These are phyloP conservation scores for Hapalemur alaotrensis DNA, from an alignment of 2,797 vertebrate species.

Conservation along the genomic window DNA sequence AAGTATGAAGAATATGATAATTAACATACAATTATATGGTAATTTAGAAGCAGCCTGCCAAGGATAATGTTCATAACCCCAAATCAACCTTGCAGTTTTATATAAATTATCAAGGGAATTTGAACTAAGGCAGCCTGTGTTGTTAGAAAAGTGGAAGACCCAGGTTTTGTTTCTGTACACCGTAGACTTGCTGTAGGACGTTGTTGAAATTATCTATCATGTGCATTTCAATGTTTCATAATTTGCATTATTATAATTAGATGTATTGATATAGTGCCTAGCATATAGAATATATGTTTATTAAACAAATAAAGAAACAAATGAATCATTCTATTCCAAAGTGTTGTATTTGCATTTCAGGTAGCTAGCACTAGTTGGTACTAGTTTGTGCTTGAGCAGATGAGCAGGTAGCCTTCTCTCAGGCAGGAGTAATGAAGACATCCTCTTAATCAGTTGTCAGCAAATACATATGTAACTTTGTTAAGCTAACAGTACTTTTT, in stretches of 20 bases:
- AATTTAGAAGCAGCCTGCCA: conserved; percentile 23
- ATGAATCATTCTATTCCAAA: background rate
- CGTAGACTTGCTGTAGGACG: background rate
- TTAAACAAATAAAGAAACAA: conserved; percentile 13
- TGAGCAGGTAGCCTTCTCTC: background rate
- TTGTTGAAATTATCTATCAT: background rate
- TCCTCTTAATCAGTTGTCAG: background rate
- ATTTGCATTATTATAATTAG: conserved; percentile 27
- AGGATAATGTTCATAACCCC: background rate
- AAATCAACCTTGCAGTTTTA: conserved; percentile 35
- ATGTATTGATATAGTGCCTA: background rate
- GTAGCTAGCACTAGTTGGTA: background rate
- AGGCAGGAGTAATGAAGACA: background rate
- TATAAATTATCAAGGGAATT: conserved; percentile 35
- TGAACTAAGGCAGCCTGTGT: background rate
- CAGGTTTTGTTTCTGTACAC: background rate
- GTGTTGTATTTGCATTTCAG: background rate
- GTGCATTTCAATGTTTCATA: background rate
- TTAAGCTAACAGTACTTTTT: background rate
- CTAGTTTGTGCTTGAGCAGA: background rate
- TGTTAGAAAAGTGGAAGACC: background rate
- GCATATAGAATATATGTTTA: background rate
- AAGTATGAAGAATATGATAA: conserved; percentile 21
- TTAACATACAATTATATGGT: conserved; percentile 16
- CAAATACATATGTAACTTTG: background rate